These are phyloP conservation scores for Oceanodroma leucorhoa DNA, from an alignment of 2,797 vertebrate species.

Conservation along the genomic window DNA sequence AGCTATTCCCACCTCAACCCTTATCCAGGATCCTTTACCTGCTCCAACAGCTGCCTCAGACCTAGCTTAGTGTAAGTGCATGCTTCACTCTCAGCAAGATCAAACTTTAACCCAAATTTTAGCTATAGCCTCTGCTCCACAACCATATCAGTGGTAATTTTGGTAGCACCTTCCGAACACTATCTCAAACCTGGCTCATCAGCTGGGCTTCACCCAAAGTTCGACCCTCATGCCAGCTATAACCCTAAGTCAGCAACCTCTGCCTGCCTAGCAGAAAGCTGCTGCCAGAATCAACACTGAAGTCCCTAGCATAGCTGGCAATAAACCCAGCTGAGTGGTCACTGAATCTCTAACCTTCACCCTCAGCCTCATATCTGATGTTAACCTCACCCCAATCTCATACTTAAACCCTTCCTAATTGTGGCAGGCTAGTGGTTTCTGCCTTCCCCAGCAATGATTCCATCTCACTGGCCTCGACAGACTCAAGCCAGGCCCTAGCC, in stretches of 20 bases:
- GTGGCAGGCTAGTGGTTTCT: neutral
- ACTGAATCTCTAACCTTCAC: neutral
- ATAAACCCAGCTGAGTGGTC: neutral
- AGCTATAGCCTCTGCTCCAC: neutral
- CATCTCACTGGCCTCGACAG: neutral
- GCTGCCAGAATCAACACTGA: neutral
- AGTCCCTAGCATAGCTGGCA: neutral
- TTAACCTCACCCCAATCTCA: neutral
- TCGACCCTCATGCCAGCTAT: neutral
- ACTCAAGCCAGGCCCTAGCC: neutral
- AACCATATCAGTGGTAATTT: neutral
- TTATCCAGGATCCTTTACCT: neutral
- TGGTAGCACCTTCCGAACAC: neutral
- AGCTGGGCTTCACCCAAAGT: neutral
- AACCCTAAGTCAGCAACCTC: neutral
- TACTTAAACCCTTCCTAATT: neutral
- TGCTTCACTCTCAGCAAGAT: neutral
- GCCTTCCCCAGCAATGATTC: neutral
- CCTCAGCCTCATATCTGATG: neutral
- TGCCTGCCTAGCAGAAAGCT: neutral
- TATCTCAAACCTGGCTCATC: neutral
- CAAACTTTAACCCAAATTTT: neutral
- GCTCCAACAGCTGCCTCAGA: neutral
- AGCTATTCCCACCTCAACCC: neutral
- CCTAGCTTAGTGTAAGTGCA: neutral